A percentile compares a stretch with the other conserved stretches of the same genome.
Evolutionary conservation across 2,888 invertebrate genomes (phyloP).

Genomic region (Argyresthia albistria): DNA sequence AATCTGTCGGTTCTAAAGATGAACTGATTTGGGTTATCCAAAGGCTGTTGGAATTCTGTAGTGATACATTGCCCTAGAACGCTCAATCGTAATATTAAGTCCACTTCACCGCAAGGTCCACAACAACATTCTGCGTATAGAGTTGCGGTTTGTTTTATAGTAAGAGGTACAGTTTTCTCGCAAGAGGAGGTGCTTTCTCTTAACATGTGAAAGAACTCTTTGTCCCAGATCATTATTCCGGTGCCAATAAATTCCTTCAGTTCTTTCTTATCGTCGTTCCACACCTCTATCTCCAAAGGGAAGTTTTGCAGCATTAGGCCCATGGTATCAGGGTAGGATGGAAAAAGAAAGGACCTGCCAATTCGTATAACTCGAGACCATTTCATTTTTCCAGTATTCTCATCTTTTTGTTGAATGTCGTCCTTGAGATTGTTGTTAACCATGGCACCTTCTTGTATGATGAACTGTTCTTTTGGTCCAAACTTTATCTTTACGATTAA

Average conservation of each 20-base stretch:
- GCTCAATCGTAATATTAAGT: constrained; percentile 58
- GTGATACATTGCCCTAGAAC: constrained; percentile 60
- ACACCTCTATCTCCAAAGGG: constrained; percentile 64
- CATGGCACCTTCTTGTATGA: constrained; percentile 41
- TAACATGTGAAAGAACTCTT: constrained; percentile 58
- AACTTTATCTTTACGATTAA: constrained; percentile 60
- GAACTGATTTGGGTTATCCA: constrained; percentile 48
- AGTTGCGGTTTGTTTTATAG: constrained; percentile 36
- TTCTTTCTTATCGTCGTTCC: constrained; percentile 53
- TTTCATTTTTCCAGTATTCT: constrained; percentile 40
- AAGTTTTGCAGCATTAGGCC: constrained; percentile 49
- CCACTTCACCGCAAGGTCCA: constrained; percentile 47
- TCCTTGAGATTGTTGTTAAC: constrained; percentile 38
- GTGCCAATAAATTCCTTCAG: constrained; percentile 51
- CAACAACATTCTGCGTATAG: constrained; percentile 46
- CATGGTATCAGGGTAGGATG: constrained; percentile 57
- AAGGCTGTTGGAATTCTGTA: constrained; percentile 56
- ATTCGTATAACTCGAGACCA: constrained; percentile 52
- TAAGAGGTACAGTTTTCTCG: constrained; percentile 37
- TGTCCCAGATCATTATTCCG: constrained; percentile 55
- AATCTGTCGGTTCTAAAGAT: constrained; percentile 57
- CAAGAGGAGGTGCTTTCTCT: constrained; percentile 31
- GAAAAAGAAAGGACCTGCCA: constrained; percentile 69
- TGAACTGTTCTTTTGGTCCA: constrained; percentile 59
- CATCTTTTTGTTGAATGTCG: constrained; percentile 28